Evolutionary conservation across 2,113 vertebrate species (phyloP).

Genomic region (Pachypanchax playfairii): DNA sequence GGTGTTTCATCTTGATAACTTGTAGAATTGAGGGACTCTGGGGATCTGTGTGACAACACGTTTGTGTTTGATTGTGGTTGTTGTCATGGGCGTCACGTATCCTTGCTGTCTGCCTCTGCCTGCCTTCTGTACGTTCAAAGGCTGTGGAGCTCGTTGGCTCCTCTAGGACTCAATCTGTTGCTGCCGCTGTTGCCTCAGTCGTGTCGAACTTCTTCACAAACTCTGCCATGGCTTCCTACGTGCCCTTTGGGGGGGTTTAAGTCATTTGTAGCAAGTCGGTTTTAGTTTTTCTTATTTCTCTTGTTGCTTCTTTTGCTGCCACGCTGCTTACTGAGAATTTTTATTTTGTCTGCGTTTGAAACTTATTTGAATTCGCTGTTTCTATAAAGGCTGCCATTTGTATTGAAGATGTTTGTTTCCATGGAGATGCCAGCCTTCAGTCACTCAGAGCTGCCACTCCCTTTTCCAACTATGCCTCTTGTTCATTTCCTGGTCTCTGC

Average conservation of each 20-base stretch:
- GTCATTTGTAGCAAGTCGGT: constrained; percentile 56
- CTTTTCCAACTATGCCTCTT: constrained; percentile 28
- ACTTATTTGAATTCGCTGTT: constrained; percentile 23
- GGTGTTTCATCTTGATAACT: constrained; percentile 47
- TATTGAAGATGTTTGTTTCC: constrained; percentile 32
- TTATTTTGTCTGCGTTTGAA: constrained; percentile 19
- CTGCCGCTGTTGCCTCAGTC: constrained; percentile 36
- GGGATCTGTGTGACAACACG: constrained; percentile 31
- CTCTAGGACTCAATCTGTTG: constrained; percentile 57
- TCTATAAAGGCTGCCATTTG: background rate
- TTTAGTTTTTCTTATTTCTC: constrained; percentile 47
- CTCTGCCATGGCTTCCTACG: constrained; percentile 35
- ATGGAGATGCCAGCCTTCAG: constrained; percentile 37
- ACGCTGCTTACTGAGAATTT: constrained; percentile 14
- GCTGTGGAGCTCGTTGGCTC: constrained; percentile 49
- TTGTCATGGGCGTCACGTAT: constrained; percentile 72
- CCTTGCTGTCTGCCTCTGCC: constrained; percentile 62
- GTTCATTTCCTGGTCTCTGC: constrained; percentile 38
- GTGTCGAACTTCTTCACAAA: constrained; percentile 53
- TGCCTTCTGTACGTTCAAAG: constrained; percentile 72
- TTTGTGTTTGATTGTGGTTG: constrained; percentile 39
- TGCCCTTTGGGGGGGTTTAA: constrained; percentile 57
- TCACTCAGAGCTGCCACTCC: constrained; percentile 36
- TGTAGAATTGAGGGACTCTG: constrained; percentile 34
- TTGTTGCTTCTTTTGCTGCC: constrained; percentile 17